Evolutionary conservation across 2,797 vertebrate genomes (phyloP).

Genomic region (Rhynchotus rufescens): DNA sequence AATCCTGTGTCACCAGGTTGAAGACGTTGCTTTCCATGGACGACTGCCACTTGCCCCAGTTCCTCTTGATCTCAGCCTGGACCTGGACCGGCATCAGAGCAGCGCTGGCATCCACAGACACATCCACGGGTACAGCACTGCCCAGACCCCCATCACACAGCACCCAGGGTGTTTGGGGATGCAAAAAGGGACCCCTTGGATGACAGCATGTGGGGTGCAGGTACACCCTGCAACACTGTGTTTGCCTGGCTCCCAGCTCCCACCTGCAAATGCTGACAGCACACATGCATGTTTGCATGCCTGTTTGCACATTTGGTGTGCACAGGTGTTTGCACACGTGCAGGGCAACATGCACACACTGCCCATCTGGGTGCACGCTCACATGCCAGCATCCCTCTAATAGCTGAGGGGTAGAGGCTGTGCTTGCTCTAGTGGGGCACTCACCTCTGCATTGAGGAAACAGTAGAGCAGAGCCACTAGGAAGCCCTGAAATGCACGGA

Average conservation of each 20-base stretch:
- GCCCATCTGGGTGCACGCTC: not conserved
- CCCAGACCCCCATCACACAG: no score
- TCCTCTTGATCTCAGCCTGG: slow-evolving; percentile 75
- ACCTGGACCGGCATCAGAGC: slow-evolving; percentile 45
- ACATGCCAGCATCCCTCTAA: not conserved
- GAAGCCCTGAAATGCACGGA: slow-evolving; percentile 84
- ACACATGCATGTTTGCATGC: not conserved
- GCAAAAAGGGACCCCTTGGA: not conserved
- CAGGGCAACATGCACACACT: not conserved
- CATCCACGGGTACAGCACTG: no score
- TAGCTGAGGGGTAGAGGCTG: not conserved
- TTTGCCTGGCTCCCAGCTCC: no score
- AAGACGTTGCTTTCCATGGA: slow-evolving; percentile 72
- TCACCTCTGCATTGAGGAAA: slow-evolving; percentile 91
- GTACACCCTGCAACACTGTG: not conserved
- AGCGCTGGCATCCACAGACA: not conserved
- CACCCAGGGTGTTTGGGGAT: not conserved
- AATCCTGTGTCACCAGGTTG: slow-evolving; percentile 76
- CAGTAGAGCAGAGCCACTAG: slow-evolving; percentile 92
- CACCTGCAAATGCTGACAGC: no score
- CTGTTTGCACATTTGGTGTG: no score
- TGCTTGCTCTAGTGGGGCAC: not conserved
- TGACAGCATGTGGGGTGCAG: not conserved
- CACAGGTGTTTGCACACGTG: not conserved
- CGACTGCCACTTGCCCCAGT: slow-evolving; percentile 55